These are phyloP conservation scores for Stegana nigrithorax DNA, from an alignment of 2,888 invertebrate genomes.

Conservation along the genomic window DNA sequence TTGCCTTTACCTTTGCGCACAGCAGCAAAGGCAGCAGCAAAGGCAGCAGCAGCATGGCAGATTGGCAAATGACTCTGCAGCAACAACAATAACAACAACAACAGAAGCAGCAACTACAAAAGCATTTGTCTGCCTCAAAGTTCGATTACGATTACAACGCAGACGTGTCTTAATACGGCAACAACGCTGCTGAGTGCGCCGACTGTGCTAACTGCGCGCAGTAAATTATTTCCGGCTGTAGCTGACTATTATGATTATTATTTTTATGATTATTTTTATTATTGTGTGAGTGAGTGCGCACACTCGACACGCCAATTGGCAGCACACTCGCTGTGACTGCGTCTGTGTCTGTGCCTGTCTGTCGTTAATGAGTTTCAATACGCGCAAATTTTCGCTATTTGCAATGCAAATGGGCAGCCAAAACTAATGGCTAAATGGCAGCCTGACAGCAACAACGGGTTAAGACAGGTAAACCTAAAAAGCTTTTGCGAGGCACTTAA, in stretches of 20 bases:
- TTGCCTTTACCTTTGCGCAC: neutral
- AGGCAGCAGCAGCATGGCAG: neutral
- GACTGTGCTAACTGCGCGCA: too few species aligned
- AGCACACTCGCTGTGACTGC: neutral
- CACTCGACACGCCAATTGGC: too few species aligned
- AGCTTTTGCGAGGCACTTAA: too few species aligned
- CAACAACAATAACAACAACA: neutral
- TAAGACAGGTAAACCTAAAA: too few species aligned
- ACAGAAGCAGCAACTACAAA: neutral
- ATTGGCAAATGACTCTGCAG: neutral
- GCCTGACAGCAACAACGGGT: too few species aligned
- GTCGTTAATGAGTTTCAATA: constrained; percentile 62
- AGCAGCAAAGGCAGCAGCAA: too few species aligned
- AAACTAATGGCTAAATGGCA: too few species aligned
- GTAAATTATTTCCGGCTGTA: neutral
- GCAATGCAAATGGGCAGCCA: constrained; percentile 37
- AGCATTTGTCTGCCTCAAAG: neutral
- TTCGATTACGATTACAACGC: neutral
- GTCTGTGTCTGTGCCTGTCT: constrained; percentile 43
- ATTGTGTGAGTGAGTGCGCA: neutral
- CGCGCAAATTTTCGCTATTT: too few species aligned
- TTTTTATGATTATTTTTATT: neutral
- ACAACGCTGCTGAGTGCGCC: too few species aligned
- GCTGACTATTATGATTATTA: neutral
- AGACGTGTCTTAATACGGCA: too few species aligned